phyloP scores from a whole-genome alignment of 2,797 vertebrate species.

The Lagocephalus sceleratus region DNA sequence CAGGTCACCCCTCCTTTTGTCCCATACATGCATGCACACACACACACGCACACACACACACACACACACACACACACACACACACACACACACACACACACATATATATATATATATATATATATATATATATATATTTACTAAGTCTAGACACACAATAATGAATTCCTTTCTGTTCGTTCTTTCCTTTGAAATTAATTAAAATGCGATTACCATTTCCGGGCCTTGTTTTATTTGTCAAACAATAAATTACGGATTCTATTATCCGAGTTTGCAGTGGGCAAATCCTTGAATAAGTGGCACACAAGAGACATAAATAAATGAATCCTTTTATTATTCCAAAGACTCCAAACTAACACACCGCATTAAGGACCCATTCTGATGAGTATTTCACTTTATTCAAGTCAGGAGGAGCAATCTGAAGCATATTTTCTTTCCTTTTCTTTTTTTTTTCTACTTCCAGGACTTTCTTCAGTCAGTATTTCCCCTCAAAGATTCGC shows the following conservation, averaged over 20 bases:
- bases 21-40: not conserved
- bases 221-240: conserved; percentile 1
- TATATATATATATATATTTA: too few species aligned
- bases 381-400: not conserved
- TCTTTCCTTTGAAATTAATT: conserved; percentile 5
- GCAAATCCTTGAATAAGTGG: not conserved
- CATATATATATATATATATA: too few species aligned
- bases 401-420: not conserved
- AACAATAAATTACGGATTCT: not conserved
- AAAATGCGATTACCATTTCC: conserved; percentile 6
- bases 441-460: conserved; percentile 6
- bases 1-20: conserved; percentile 10
- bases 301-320: too few species aligned
- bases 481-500: conserved; percentile 15
- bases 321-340: too few species aligned
- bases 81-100: too few species aligned
- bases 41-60: too few species aligned
- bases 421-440: not conserved
- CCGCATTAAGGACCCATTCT: conserved; percentile 3
- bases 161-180: not conserved
- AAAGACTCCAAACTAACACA: not conserved
- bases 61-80: too few species aligned
- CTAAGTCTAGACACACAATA: not conserved
- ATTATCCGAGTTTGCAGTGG: not conserved
- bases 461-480: conserved; percentile 7